Evolutionary conservation across 2,888 invertebrate species (phyloP), one percentile per base, ranked within the genome.

Genomic region (Conchocele bisecta): DNA sequence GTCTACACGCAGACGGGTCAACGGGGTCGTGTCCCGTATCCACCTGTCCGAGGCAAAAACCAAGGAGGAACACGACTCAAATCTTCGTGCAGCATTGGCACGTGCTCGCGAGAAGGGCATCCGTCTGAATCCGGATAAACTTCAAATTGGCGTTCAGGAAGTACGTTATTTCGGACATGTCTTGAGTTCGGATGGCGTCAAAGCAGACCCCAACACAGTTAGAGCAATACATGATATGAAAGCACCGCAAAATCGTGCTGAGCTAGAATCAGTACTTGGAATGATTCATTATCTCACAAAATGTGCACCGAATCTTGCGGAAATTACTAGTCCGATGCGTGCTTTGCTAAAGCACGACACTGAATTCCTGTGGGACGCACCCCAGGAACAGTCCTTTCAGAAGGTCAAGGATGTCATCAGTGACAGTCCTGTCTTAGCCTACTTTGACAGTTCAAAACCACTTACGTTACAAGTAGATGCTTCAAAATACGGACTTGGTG

Each of bases 261-360:
- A n/a, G n/a, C n/a, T n/a, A n/a, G n/a, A n/a, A n/a, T n/a, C n/a
- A n/a, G n/a, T n/a, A n/a, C n/a, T n/a, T n/a, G n/a, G n/a, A n/a
- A n/a, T n/a, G n/a, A n/a, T n/a, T n/a, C n/a, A n/a, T n/a, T n/a
- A n/a, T n/a, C n/a, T n/a, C n/a, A n/a, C n/a, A n/a, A n/a, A n/a
- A n/a, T 76, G 75, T 51, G 41, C 59, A 15, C 71, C 72, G 35
- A 75, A 69, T 31, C 22, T 72, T 11, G 41, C 75, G 3, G 63
- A 56, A 22, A 33, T 60, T 17, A 66, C 66, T 37, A 37, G 39
- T 17, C 70, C 58, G 11, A 17, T 64, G 3, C 24, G 59, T 11
- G 28, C 4, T 1, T 60, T 65, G 22, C 28, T 59, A 20, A 13
- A 37, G n/a, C 24, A 63, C 17, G 41, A 63, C 24, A 22, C 28